Base-by-base conservation (phyloP, 92 coral and sea anemone species). In the Actinernus sp. region DNA sequence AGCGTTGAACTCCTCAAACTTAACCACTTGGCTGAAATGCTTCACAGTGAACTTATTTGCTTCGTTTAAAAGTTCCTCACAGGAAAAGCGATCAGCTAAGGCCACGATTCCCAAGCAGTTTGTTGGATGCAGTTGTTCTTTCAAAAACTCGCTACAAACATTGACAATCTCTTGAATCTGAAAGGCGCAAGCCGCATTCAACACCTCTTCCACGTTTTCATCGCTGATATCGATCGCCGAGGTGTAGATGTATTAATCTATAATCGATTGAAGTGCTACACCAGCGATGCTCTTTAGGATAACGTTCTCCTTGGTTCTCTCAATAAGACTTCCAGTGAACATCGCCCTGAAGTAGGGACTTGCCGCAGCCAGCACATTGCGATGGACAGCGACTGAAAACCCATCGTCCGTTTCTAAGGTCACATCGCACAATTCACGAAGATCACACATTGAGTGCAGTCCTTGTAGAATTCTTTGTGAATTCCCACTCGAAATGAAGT, bases 71-170 rank as follows among this genome's bases (percentile, higher is more conserved):
- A 94, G 64, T 37, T 94, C 97, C 23, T 88, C 88, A 49, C 93
- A 94, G 13, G 92, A 88, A 53, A 81, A 83, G 4, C 90, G 91
- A n/a, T 82, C 82, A 5, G 97, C 97, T 28, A 94, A 57, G 13
- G 97, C 82, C 30, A 74, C 81, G 22, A 94, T 90, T 26, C 98
- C 98, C n/a, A 94, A 81, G 40, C 98, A 94, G 65, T 94, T 94
- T 1, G 94, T 78, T 2, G 98, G 93, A 41, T 87, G 92, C 6
- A 94, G 94, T 51, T 94, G 94, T 28, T 81, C 85, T 76, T 85
- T 84, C 26, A 94, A 75, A 57, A 78, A 94, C 50, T 94, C 87
- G 30, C 97, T 78, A 70, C 98, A 94, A 53, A 94, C 91, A 21
- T 86, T 90, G 33, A 71, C 85, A 41, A 94, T 75, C 52, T 90